Evolutionary conservation across 1,140 invertebrate genomes (phyloP).

Genomic region (Ostrea edulis): DNA sequence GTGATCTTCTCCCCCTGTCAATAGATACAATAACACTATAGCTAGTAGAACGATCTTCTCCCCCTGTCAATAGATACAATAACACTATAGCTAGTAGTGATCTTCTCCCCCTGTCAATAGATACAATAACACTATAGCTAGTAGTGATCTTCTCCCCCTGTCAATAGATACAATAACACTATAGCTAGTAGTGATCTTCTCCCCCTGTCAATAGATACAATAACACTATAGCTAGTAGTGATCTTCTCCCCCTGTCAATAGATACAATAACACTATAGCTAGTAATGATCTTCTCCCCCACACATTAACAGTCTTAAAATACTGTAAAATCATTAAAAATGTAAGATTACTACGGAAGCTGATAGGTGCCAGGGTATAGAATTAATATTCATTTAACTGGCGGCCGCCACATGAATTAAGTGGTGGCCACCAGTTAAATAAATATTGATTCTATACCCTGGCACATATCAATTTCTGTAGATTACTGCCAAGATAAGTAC

Average conservation of each 20-base stretch:
- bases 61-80: slow-evolving; percentile 79
- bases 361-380: no score
- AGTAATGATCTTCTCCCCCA: no score
- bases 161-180: slow-evolving; percentile 82
- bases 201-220: slow-evolving; percentile 76
- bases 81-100: slow-evolving; percentile 80
- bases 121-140: slow-evolving; percentile 82
- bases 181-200: slow-evolving; percentile 75
- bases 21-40: slow-evolving; percentile 82
- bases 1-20: slow-evolving; percentile 76
- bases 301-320: no score
- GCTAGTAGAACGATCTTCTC: slow-evolving; percentile 74
- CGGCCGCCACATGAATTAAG: no score
- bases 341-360: no score
- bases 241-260: slow-evolving; percentile 75
- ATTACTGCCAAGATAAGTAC: no score
- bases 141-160: slow-evolving; percentile 77
- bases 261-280: no score
- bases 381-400: no score
- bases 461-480: no score
- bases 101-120: slow-evolving; percentile 75
- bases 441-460: no score
- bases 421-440: no score
- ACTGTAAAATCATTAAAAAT: no score
- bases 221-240: slow-evolving; percentile 81